phyloP scores from a whole-genome alignment of 2,888 invertebrate genomes.

The Pemphredon lugubris region DNA sequence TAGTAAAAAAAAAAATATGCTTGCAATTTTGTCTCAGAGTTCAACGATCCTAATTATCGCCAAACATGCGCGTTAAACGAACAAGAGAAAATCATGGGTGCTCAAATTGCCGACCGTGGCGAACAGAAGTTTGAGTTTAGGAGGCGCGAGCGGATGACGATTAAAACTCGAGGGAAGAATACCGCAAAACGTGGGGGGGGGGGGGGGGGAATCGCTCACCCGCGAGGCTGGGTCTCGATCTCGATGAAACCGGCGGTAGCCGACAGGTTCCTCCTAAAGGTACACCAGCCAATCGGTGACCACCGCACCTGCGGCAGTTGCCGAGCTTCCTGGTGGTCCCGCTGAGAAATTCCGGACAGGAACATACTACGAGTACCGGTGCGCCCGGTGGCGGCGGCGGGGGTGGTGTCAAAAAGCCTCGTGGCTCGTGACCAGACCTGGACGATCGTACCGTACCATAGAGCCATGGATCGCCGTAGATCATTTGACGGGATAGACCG shows the following conservation, averaged over 20 bases:
- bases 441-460: conserved; percentile 88
- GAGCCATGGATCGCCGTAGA: conserved; percentile 87
- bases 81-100: no score
- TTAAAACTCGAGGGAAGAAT: no score
- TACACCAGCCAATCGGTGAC: conserved; percentile 88
- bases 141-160: no score
- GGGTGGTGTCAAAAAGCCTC: conserved; percentile 81
- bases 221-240: conserved; percentile 77
- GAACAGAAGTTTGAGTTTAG: no score
- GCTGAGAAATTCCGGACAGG: conserved; percentile 90
- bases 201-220: no score
- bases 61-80: no score
- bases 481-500: conserved; percentile 90
- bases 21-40: no score
- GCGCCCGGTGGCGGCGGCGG: conserved; percentile 83
- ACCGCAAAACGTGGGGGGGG: no score
- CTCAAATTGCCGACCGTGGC: no score
- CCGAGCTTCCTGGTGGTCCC: conserved; percentile 90
- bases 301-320: conserved; percentile 92
- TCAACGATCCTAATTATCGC: no score
- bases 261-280: conserved; percentile 86
- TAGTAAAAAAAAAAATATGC: no score
- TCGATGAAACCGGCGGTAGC: conserved; percentile 68
- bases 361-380: conserved; percentile 89
- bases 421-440: conserved; percentile 72